Percentiles rank a stretch among this genome's conserved stretches.
Evolutionary conservation across 2,113 vertebrate species (phyloP).

Genomic region (Thalassarche chlororhynchos): DNA sequence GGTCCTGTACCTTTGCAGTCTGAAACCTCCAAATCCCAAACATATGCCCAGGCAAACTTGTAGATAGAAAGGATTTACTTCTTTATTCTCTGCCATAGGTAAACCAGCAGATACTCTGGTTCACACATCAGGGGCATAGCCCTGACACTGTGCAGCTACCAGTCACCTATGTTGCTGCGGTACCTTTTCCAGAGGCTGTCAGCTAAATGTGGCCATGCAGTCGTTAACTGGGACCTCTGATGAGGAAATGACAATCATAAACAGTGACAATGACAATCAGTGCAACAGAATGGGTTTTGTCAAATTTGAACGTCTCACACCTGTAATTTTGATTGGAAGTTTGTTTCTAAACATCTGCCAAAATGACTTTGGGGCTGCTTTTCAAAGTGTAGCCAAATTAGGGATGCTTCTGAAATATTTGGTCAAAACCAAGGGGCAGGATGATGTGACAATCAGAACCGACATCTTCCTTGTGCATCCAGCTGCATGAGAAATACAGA

Average conservation of each 20-base stretch:
- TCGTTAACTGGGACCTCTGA: neutral
- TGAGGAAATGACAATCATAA: neutral
- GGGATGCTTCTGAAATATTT: neutral
- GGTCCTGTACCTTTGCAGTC: neutral
- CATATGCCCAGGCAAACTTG: neutral
- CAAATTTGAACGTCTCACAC: neutral
- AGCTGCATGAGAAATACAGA: neutral
- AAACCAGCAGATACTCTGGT: neutral
- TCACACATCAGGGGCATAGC: neutral
- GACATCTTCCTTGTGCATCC: neutral
- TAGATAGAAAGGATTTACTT: neutral
- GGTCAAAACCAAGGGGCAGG: neutral
- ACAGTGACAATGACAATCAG: neutral
- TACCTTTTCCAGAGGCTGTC: neutral
- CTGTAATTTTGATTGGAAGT: neutral
- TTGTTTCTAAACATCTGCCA: neutral
- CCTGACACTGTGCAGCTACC: neutral
- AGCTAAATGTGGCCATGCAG: neutral
- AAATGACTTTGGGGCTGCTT: neutral
- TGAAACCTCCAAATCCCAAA: neutral
- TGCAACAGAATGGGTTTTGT: neutral
- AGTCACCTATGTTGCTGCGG: neutral
- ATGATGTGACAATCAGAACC: neutral
- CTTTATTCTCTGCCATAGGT: neutral
- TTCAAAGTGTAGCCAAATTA: neutral